A percentile compares a stretch with the other conserved stretches of the same genome.
Conservation (phyloP, 2,888 invertebrate species). For the Baronia brevicornis region DNA sequence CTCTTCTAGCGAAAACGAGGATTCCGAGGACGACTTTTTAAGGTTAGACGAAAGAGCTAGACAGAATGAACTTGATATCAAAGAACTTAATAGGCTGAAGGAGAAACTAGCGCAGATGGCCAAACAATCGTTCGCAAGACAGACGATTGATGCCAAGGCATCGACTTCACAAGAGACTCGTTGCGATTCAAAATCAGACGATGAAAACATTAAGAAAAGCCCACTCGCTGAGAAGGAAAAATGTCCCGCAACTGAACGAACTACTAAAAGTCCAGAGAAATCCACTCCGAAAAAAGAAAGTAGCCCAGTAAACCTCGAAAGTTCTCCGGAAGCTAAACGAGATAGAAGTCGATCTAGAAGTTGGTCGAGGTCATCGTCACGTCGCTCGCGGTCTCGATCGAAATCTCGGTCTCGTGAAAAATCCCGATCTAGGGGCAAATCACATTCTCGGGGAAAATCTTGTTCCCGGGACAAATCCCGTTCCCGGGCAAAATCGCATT, state of each 20-base stretch:
- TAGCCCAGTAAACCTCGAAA: slow-evolving; percentile 34
- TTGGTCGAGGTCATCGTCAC: slow-evolving; percentile 50
- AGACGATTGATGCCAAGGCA: slow-evolving; percentile 35
- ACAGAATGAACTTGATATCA: slow-evolving; percentile 76
- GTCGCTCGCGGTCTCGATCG: slow-evolving; percentile 30
- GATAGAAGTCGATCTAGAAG: slow-evolving; percentile 34
- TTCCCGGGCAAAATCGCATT: slow-evolving; percentile 33
- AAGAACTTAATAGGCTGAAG: slow-evolving; percentile 81
- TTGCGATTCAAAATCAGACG: slow-evolving; percentile 18
- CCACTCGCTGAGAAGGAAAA: slow-evolving; percentile 22
- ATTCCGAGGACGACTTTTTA: slow-evolving; percentile 71
- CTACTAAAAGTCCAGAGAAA: slow-evolving; percentile 20
- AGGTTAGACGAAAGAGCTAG: slow-evolving; percentile 62
- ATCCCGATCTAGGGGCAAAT: slow-evolving; percentile 23
- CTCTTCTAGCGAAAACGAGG: slow-evolving; percentile 77
- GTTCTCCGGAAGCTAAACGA: slow-evolving; percentile 37
- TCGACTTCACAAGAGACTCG: slow-evolving; percentile 34
- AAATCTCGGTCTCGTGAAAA: slow-evolving; percentile 22
- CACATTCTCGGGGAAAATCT: slow-evolving; percentile 30
- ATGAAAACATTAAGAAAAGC: slow-evolving; percentile 20
- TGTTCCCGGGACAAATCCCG: slow-evolving; percentile 39
- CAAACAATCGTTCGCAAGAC: slow-evolving; percentile 70
- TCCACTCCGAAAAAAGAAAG: slow-evolving; percentile 26
- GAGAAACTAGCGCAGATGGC: slow-evolving; percentile 81
- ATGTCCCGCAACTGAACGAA: slow-evolving; percentile 22